Base-by-base conservation (phyloP, 2,113 vertebrate species). In the Spizaetus ornatus region DNA sequence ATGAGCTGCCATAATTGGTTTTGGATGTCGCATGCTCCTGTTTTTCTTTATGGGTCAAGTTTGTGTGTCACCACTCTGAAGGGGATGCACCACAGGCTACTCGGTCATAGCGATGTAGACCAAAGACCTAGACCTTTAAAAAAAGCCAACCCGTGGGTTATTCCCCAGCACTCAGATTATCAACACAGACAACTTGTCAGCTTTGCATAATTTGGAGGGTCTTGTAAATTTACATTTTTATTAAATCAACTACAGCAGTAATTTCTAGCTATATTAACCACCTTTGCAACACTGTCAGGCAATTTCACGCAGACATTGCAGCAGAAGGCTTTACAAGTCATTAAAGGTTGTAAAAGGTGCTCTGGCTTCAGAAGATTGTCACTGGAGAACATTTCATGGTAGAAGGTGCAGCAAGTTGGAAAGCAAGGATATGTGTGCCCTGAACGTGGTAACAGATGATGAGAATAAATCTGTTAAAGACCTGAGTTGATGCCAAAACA, bases 141-240 rank as follows among this genome's bases (percentile, higher is more conserved):
- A 52, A 71, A 84, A 82, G 38, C 19, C 65, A 70, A 0, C 1
- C 21, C 27, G 19, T 2, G 12, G 29, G 31, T 36, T 89, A 82
- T 74, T 94, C 70, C 70, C 73, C 86, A 82, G 83, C 2, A 7
- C 69, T 76, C 55, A 76, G 69, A 90, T 94, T 95, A 95, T 76
- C 73, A 89, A 72, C 4, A 18, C 38, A 73, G 73, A 88, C 91
- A 95, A 81, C 70, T 72, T 76, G 77, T 74, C 95, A 88, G 83
- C 61, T 89, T 95, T 81, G 65, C 66, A 79, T 95, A 93, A 95
- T 97, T 94, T 72, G 84, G 86, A 91, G 86, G 43, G 73, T 76
- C 83, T 76, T 76, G 78, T 71, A 79, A 84, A 95, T 96, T 93
- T 91, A 84, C 58, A 40, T 92, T 88, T 93, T 93, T 95, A 96